Evolutionary conservation across 2,888 invertebrate species (phyloP), one percentile per base, ranked within the genome.

Genomic region (Phengaris arion): DNA sequence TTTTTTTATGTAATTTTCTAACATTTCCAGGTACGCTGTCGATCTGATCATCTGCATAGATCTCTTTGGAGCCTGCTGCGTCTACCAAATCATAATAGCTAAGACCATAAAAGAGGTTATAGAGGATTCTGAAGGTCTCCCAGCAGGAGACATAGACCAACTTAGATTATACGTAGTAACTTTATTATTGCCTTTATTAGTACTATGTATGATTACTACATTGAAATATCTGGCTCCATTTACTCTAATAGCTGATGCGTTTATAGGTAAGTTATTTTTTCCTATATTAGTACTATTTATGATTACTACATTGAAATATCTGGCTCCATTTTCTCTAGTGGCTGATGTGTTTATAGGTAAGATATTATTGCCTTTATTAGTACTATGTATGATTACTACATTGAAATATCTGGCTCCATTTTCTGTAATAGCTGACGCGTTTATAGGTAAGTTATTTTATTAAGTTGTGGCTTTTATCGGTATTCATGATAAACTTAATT

Each of bases 151-250:
- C 48, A 72, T 87, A 15, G 81, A 85, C n/a, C 80, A 82, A 2
- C 76, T 92, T 15, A 85, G 92, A 77, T 81, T 92, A 0, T 93
- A 92, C 74, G 85, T 92, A 6, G 74, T 92, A 10, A 81, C 84
- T 0, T 76, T 92, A 2, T 76, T 93, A 3, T 81, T 92, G 0
- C 92, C 93, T 0, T 84, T 92, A 55, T 59, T 93, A 6, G 78
- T 92, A n/a, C 82, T 93, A 0, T 92, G 93, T 68, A 92, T 92
- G 92, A 92, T 93, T 64, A 91, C 89, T 0, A 89, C 91, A 0
- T 77, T 93, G 76, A 93, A 93, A 64, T 93, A 92, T 77, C 79
- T 93, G 69, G 93, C 93, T 0, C 93, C 93, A 0, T 93, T 93
- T 76, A 88, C 91, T 0, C 79, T 93, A 68, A 74, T 91, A 0